Evolutionary conservation across 2,113 vertebrate genomes (phyloP).

Genomic region (Pampusana beccarii): DNA sequence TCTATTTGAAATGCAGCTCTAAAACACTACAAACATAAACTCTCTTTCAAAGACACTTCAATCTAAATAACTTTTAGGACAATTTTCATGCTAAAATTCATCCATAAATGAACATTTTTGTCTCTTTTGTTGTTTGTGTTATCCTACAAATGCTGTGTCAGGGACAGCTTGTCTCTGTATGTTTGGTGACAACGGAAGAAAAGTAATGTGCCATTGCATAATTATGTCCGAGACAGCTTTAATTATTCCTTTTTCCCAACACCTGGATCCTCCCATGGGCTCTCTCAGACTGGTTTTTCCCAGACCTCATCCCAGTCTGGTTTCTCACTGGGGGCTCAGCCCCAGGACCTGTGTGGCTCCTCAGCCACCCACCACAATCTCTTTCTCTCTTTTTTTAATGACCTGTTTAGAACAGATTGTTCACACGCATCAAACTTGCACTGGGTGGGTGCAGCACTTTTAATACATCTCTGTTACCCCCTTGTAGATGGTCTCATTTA

Average conservation of each 20-base stretch:
- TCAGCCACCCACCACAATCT: neutral
- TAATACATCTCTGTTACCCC: neutral
- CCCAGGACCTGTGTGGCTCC: neutral
- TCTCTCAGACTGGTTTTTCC: neutral
- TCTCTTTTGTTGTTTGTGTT: neutral
- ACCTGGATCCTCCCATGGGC: neutral
- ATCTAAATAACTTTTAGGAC: neutral
- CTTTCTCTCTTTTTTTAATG: neutral
- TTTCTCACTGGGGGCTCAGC: neutral
- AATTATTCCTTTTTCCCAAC: neutral
- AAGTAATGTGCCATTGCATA: neutral
- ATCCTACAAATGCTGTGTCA: neutral
- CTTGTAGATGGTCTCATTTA: neutral
- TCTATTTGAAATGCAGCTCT: neutral
- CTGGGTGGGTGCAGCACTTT: neutral
- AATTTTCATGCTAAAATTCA: neutral
- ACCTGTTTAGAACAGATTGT: neutral
- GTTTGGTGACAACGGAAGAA: neutral
- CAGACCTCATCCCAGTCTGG: neutral
- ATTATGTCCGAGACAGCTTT: neutral
- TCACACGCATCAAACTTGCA: neutral
- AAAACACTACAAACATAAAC: neutral
- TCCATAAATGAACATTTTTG: neutral
- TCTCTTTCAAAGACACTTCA: neutral
- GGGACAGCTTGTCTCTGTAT: neutral